Evolutionary conservation across 1,140 invertebrate species (phyloP).

Genomic region (Probaryconus sp.): DNA sequence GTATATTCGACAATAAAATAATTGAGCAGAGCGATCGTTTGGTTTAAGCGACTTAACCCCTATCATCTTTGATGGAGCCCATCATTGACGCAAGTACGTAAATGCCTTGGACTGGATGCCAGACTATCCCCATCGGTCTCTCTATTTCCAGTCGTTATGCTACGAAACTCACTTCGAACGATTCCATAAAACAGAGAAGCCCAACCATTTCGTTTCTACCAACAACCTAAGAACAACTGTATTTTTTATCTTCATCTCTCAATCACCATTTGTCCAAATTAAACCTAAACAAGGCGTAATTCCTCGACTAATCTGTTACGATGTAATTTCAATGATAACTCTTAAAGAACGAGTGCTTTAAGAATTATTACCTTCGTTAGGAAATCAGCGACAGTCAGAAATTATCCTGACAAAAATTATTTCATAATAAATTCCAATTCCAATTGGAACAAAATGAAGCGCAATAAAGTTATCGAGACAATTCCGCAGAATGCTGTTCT

Average conservation of each 20-base stretch:
- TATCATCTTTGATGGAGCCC: conserved; percentile 30
- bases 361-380: too few species aligned
- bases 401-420: too few species aligned
- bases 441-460: too few species aligned
- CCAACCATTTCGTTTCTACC: conserved; percentile 2
- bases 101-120: too few species aligned
- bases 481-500: too few species aligned
- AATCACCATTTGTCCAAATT: neutral
- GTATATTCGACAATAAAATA: conserved; percentile 8
- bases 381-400: too few species aligned
- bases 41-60: conserved; percentile 31
- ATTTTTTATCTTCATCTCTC: too few species aligned
- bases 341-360: too few species aligned
- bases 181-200: conserved; percentile 13
- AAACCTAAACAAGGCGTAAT: conserved; percentile 5
- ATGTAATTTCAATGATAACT: too few species aligned
- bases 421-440: too few species aligned
- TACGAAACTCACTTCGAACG: neutral
- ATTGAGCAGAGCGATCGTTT: conserved; percentile 17
- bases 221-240: too few species aligned
- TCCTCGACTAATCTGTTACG: conserved; percentile 9
- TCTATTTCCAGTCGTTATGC: conserved; percentile 26
- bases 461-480: too few species aligned
- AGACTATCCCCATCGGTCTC: conserved; percentile 6
- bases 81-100: conserved; percentile 40